Evolutionary conservation across 2,113 vertebrate genomes (phyloP).

Genomic region (Serinus canaria): DNA sequence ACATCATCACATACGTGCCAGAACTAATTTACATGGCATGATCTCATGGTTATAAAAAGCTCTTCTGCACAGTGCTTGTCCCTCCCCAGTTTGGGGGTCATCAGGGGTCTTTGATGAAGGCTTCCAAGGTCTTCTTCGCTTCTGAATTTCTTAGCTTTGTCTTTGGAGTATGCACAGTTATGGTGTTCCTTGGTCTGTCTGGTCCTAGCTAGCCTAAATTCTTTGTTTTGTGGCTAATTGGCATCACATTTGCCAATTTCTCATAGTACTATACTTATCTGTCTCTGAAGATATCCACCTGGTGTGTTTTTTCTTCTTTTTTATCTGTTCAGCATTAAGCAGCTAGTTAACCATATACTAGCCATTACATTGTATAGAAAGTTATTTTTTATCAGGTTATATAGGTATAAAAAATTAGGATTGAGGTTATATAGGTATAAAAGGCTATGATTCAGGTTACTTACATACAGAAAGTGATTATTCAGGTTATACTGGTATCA

Average conservation of each 20-base stretch:
- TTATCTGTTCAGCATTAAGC: background rate
- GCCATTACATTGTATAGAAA: background rate
- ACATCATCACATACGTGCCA: fast-evolving
- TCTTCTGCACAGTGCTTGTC: fast-evolving
- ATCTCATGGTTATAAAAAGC: background rate
- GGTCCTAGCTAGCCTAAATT: too few relatives aligned
- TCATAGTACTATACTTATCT: background rate
- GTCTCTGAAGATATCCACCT: background rate
- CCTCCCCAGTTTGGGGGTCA: fast-evolving
- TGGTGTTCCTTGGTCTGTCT: background rate
- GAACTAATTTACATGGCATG: background rate
- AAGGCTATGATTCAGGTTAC: background rate
- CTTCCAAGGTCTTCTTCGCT: background rate
- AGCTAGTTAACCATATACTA: background rate
- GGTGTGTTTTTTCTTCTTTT: background rate
- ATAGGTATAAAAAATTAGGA: background rate
- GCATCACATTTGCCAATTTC: background rate
- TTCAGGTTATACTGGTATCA: background rate
- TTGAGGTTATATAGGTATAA: background rate
- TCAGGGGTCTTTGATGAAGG: background rate
- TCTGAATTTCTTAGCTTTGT: background rate
- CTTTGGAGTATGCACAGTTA: fast-evolving
- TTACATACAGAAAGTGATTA: background rate
- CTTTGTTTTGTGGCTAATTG: background rate
- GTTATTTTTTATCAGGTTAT: background rate